Evolutionary conservation across 64 coral and sea anemone genomes (phyloP), one percentile per base, ranked within the genome.

Genomic region (Montipora efflorescens): DNA sequence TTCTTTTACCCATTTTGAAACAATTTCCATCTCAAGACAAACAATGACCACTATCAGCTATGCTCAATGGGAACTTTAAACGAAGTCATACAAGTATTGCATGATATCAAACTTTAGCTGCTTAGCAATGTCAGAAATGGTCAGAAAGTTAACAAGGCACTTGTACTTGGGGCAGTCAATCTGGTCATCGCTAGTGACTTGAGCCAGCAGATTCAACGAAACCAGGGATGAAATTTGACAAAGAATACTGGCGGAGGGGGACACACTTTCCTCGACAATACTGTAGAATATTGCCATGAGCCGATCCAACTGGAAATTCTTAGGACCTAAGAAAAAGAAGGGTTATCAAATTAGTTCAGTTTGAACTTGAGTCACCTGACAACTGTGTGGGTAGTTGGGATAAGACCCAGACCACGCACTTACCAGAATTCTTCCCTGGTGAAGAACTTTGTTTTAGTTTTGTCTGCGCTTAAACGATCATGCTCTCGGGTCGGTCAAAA

Each of bases 241-340:
- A 10, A 99, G 73, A 73, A 99, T 99, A 11, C 78, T 94, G 21
- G 98, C 98, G 3, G 98, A 92, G 19, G 98, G 95, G 1, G 95
- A 78, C 12, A 96, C 98, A 23, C 92, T 99, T 70, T 99, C 98
- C 18, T 99, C 98, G 16, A 99, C 98, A 70, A 99, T 95, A 20
- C 94, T 99, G 76, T 96, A 99, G 55, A 99, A 99, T 55, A 99
- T 99, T 19, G 98, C 92, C 98, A 99, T 99, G 47, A 99, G 62
- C 22, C 98, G 88, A 69, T 99, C 98, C 23, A 99, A 75, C 12
- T 90, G 95, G 59, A 99, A 96, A 66, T 88, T 89, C 83, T 99
- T 96, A 5, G 95, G 98, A 73, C 98, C 98, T 99, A 76, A 10
- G 36, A 88, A 71, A 49, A 76, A 11, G 20, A 22, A 57, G 2